Evolutionary conservation across 2,888 invertebrate species (phyloP), one percentile per base, ranked within the genome.

Genomic region (Ischnura elegans): DNA sequence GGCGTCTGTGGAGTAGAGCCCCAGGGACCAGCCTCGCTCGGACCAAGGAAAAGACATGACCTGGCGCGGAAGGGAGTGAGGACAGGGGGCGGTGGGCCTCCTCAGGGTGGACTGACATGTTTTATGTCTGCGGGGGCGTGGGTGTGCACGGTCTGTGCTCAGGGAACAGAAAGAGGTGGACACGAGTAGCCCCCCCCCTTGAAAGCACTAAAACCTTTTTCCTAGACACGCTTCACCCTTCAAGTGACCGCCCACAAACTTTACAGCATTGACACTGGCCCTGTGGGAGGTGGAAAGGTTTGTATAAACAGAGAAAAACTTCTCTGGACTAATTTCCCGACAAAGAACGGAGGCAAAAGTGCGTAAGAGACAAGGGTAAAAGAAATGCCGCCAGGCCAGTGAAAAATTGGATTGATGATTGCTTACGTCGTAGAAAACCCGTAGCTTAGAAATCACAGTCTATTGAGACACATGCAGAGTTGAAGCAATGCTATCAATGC

Each of bases 241-340:
- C 90, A 61, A 55, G 61, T 90, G 90, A 90, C 61, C 90, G 90
- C 90, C 90, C 90, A 90, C 90, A 90, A 90, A 90, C 90, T 90
- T n/a, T 90, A 61, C 43, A 61, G 90, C 90, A 90, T 43, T 90
- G 90, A 90, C 90, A 90, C 66, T 66, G 61, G 76, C 90, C 19
- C 90, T n/a, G 90, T 66, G 61, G 90, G 90, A 43, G 90, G 90
- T 90, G 61, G 61, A 90, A 87, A 61, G 43, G 90, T 61, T 90
- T 90, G 90, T 61, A 61, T 90, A 90, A 90, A 90, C 61, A 90
- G 61, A 61, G 76, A 45, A 90, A 90, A 61, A 43, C 61, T 43
- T 61, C 66, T 45, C 21, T 43, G 45, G 90, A 90, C 90, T 55
- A 87, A 87, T 87, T 55, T 66, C 90, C 90, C 90, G 61, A 61